Evolutionary conservation across 2,797 vertebrate genomes (phyloP), one percentile per base, ranked within the genome.

Genomic region (Molothrus ater): DNA sequence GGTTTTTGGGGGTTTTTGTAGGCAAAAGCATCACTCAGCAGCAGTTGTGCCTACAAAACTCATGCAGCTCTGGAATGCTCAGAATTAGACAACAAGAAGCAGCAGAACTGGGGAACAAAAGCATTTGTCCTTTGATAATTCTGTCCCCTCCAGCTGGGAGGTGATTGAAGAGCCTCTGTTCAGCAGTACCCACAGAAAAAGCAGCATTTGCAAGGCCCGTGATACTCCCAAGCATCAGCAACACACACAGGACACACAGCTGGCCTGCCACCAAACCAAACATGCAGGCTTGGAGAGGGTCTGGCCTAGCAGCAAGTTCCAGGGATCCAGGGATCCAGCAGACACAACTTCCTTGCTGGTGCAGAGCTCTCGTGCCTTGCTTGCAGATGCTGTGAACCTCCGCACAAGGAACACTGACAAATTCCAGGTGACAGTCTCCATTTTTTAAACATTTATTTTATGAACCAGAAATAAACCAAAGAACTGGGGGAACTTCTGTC

Each of bases 231-330:
- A 78, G 53, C 91, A 82, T 6, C 48, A 89, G 88, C 80, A 81
- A 48, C 53, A 65, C 50, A 88, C 24, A 91, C 4, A 76, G 68
- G 70, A 96, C 94, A 95, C 73, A 80, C 14, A 53, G 86, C 28
- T 53, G 80, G 84, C 57, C 83, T 53, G 74, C 34, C 88, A 64
- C 13, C 83, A 88, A 60, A 60, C 73, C 80, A 57, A 14, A 48
- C 93, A 28, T 16, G 74, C 86, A 87, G 85, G 57, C 64, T 56
- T 54, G 81, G 81, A 32, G 21, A 74, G n/a, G 59, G 12, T 13
- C 79, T 88, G 93, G 72, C 79, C 75, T 10, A 66, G 56, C 72
- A 82, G 29, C 63, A 76, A 42, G 36, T 11, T 31, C 56, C 82
- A 65, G n/a, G 28, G 85, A 69, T 34, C 47, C 89, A 79, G 78